Conservation (phyloP, 2,113 vertebrate species). For the Tachycineta bicolor region DNA sequence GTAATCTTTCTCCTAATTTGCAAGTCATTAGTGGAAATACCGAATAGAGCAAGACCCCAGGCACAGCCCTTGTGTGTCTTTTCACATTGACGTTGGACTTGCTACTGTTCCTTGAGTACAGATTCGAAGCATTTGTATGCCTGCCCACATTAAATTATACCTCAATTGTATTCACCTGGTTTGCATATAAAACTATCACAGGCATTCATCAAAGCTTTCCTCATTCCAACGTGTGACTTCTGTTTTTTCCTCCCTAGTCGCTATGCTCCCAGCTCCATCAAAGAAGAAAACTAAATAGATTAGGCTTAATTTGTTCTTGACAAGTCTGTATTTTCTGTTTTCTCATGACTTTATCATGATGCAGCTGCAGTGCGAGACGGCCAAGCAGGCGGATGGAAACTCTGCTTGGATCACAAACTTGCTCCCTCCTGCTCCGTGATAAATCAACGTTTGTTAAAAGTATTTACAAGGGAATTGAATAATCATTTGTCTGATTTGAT, state of each 20-base stretch:
- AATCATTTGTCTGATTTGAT: slow-evolving; percentile 17
- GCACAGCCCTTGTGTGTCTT: not conserved
- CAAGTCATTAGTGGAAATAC: slow-evolving; percentile 47
- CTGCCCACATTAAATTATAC: not conserved
- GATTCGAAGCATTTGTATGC: slow-evolving; percentile 2
- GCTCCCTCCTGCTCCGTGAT: not conserved
- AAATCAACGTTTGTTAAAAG: not conserved
- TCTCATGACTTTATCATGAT: slow-evolving; percentile 16
- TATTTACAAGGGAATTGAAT: slow-evolving; percentile 6
- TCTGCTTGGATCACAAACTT: not conserved
- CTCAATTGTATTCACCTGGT: not conserved
- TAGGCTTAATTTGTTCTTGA: slow-evolving; percentile 53
- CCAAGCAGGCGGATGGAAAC: not conserved
- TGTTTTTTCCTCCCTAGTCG: not conserved
- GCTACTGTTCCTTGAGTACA: not conserved
- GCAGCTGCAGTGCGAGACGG: not conserved
- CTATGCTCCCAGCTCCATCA: not conserved
- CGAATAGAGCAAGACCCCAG: not conserved
- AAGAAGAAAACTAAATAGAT: slow-evolving; percentile 36
- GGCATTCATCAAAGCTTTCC: slow-evolving; percentile 28
- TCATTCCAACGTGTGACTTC: not conserved
- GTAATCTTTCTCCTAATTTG: slow-evolving; percentile 49
- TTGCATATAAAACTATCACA: slow-evolving; percentile 30
- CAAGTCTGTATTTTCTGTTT: slow-evolving; percentile 50
- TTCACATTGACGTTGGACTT: slow-evolving; percentile 2